A percentile compares a stretch with the other conserved stretches of the same genome.
These are phyloP conservation scores for Drosophila santomea DNA, from an alignment of 1,140 invertebrate species.

Conservation along the genomic window DNA sequence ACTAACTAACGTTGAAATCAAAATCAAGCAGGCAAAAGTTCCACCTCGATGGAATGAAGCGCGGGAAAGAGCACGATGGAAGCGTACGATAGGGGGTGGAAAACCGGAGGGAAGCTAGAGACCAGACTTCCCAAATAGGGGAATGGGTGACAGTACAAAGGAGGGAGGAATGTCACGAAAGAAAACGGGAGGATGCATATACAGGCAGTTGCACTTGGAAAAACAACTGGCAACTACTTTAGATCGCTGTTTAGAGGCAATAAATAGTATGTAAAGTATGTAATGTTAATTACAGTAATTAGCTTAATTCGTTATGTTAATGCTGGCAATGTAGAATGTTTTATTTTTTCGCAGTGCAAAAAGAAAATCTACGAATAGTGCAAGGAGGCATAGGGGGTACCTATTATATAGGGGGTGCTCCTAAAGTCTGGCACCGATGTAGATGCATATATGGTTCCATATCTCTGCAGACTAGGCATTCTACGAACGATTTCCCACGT, in stretches of 20 bases:
- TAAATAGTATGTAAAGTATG: too few species aligned
- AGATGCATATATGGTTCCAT: too few species aligned
- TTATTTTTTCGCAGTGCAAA: neutral
- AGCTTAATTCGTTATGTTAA: too few species aligned
- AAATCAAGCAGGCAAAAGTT: conserved; percentile 47
- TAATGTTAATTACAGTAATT: too few species aligned
- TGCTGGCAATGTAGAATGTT: too few species aligned
- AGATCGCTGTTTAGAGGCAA: too few species aligned
- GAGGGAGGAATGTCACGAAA: conserved; percentile 7
- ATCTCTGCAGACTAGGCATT: neutral
- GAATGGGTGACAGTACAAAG: conserved; percentile 12
- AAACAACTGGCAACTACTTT: neutral
- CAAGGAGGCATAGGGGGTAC: too few species aligned
- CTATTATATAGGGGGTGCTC: conserved; percentile 14
- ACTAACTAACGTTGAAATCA: conserved; percentile 76
- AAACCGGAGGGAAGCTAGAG: conserved; percentile 5
- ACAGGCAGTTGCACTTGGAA: conserved; percentile 1
- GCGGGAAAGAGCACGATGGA: neutral
- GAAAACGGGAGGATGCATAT: neutral
- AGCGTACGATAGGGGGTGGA: neutral
- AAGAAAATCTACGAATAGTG: neutral
- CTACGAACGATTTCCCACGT: neutral
- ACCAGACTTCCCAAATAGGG: conserved; percentile 1
- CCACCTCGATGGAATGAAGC: conserved; percentile 7
- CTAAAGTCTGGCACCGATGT: neutral